Evolutionary conservation across 2,888 invertebrate species (phyloP).

Genomic region (Platerodrilus igneus): DNA sequence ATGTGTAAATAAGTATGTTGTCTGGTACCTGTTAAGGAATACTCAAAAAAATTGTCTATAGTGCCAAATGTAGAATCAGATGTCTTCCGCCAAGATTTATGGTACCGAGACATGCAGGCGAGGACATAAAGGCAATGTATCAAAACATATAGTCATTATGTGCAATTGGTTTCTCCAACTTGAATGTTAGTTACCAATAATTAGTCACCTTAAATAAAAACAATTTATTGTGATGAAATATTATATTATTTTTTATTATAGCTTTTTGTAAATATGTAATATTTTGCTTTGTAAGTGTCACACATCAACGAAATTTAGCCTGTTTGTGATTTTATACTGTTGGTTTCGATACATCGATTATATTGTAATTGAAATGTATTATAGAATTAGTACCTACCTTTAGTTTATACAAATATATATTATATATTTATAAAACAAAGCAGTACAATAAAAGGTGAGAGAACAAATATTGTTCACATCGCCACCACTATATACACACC

Average conservation of each 20-base stretch:
- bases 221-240: conserved; percentile 35
- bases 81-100: conserved; percentile 47
- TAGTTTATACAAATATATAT: conserved; percentile 40
- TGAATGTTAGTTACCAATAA: conserved; percentile 34
- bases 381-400: conserved; percentile 38
- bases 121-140: conserved; percentile 44
- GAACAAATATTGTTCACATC: conserved; percentile 38
- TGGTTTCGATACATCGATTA: conserved; percentile 41
- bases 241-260: conserved; percentile 25
- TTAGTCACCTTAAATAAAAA: conserved; percentile 33
- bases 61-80: conserved; percentile 47
- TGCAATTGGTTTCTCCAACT: conserved; percentile 35
- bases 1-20: conserved; percentile 42
- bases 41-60: conserved; percentile 36
- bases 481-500: conserved; percentile 43
- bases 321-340: conserved; percentile 31
- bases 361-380: conserved; percentile 25
- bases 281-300: conserved; percentile 40
- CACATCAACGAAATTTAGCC: conserved; percentile 38
- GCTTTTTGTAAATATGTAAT: conserved; percentile 27
- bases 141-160: conserved; percentile 37
- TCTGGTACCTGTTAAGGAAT: conserved; percentile 47
- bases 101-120: conserved; percentile 41
- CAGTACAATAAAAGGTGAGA: conserved; percentile 39
- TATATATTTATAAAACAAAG: conserved; percentile 37